Conservation (phyloP, 2,888 invertebrate genomes). For the Synergus itoensis region DNA sequence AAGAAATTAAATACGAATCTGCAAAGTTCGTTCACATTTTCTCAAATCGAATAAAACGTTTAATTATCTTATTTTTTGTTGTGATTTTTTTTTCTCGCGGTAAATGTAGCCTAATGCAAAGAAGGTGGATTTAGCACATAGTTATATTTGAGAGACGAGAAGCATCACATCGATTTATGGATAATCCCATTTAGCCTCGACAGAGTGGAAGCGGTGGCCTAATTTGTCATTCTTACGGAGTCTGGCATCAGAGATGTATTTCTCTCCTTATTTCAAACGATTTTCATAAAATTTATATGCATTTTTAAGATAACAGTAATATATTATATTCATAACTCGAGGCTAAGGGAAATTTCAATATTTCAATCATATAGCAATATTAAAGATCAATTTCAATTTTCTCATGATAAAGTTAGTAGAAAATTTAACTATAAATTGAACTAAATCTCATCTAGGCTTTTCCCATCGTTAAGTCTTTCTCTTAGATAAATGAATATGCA, state of each 20-base stretch:
- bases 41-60: neutral
- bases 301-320: neutral
- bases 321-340: neutral
- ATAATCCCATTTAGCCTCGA: conserved; percentile 2
- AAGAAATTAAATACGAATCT: neutral
- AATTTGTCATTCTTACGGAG: conserved; percentile 14
- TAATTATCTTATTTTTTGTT: neutral
- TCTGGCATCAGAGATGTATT: neutral
- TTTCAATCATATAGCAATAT: neutral
- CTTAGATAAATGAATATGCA: neutral
- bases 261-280: neutral
- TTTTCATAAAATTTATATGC: neutral
- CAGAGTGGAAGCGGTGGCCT: neutral
- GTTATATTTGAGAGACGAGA: neutral
- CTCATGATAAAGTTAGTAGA: no score
- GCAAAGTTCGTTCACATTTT: neutral
- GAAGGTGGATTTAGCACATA: neutral
- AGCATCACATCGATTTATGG: neutral
- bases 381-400: no score
- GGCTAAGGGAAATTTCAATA: neutral
- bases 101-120: neutral
- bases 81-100: neutral
- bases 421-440: neutral
- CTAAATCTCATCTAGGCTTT: neutral
- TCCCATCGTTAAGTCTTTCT: neutral